A percentile compares a stretch with the other conserved stretches of the same genome.
phyloP scores from a whole-genome alignment of 2,888 invertebrate species.

The Campopleginae sp. region DNA sequence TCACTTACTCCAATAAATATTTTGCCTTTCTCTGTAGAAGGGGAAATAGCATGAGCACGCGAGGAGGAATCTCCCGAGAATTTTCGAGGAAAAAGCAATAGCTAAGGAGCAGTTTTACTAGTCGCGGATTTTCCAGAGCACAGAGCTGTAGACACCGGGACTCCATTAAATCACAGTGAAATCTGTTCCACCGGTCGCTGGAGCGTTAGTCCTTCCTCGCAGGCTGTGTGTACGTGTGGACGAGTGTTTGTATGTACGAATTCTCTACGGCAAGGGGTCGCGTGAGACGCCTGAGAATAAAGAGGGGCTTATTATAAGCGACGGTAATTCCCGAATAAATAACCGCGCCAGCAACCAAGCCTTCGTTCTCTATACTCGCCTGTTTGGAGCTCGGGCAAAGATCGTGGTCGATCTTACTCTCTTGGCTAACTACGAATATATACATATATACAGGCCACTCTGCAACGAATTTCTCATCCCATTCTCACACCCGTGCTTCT shows the following conservation, averaged over 20 bases:
- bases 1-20: background rate
- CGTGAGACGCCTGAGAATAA: slow-evolving; percentile 79
- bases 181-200: slow-evolving; percentile 80
- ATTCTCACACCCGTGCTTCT: slow-evolving; percentile 50
- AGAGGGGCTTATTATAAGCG: slow-evolving; percentile 84
- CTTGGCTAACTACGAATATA: background rate
- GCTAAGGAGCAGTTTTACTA: slow-evolving; percentile 49
- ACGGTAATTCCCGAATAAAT: slow-evolving; percentile 84
- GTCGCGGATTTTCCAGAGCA: slow-evolving; percentile 41
- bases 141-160: slow-evolving; percentile 71
- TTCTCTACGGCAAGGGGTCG: slow-evolving; percentile 59
- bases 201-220: slow-evolving; percentile 45
- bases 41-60: slow-evolving; percentile 2
- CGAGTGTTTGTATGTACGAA: slow-evolving; percentile 22
- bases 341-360: slow-evolving; percentile 77
- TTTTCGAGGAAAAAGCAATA: slow-evolving; percentile 62
- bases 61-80: slow-evolving; percentile 50
- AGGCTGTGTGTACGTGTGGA: slow-evolving; percentile 1
- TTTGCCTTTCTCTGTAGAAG: background rate
- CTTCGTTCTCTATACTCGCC: slow-evolving; percentile 29
- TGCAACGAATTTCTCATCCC: slow-evolving; percentile 24
- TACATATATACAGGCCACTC: slow-evolving; percentile 21
- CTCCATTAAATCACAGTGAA: slow-evolving; percentile 83
- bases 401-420: slow-evolving; percentile 74
- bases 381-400: slow-evolving; percentile 69